Evolutionary conservation across 2,113 vertebrate species (phyloP).

Genomic region (Spilogale gracilis): DNA sequence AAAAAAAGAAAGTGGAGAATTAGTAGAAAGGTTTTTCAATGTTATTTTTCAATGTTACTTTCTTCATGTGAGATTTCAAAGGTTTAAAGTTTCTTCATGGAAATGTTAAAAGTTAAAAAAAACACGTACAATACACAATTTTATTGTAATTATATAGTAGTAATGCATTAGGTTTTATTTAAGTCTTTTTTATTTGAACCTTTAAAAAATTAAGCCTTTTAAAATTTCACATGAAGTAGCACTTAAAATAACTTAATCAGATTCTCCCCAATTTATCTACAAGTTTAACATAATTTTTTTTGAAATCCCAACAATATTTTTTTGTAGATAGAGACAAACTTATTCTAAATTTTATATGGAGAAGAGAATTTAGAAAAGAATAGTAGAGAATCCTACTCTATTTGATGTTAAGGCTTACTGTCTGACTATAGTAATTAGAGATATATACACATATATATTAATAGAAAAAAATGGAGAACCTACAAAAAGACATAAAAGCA

Average conservation of each 20-base stretch:
- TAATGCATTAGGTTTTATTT: not conserved
- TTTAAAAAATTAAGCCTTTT: not conserved
- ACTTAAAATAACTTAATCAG: constrained; percentile 38
- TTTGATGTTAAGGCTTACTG: not conserved
- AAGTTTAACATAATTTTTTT: not conserved
- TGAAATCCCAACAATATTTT: not conserved
- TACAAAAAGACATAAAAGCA: not conserved
- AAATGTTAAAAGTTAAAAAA: constrained; percentile 35
- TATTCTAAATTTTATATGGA: constrained; percentile 38
- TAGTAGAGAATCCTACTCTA: not conserved
- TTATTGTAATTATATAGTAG: constrained; percentile 3
- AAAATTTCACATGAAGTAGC: not conserved
- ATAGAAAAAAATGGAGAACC: not conserved
- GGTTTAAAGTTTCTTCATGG: not conserved
- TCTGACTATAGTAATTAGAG: not conserved
- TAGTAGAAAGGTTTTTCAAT: not conserved
- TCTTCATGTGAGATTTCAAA: constrained; percentile 38
- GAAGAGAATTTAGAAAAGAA: not conserved
- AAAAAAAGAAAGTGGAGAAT: not conserved
- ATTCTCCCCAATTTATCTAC: constrained; percentile 15
- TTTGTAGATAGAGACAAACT: not conserved
- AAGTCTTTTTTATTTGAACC: not conserved
- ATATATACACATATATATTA: not conserved
- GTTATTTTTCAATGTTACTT: constrained; percentile 15
- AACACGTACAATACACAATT: not conserved